Conservation (phyloP, 2,113 vertebrate species). For the Riparia riparia region DNA sequence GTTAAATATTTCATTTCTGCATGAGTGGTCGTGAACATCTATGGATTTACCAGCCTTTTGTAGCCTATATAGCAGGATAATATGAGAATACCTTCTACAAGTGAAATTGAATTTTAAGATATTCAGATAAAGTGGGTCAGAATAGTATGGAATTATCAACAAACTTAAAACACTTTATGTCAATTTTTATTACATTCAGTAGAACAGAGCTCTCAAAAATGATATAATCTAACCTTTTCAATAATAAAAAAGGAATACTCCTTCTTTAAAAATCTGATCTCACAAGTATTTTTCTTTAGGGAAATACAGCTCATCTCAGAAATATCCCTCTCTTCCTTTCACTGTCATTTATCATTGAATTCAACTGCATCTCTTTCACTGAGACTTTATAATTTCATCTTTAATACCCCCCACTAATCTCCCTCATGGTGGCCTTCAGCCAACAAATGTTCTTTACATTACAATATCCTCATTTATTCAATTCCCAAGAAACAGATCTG, state of each 20-base stretch:
- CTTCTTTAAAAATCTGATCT: slow-evolving; percentile 66
- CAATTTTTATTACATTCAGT: slow-evolving; percentile 73
- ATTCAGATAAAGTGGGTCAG: slow-evolving; percentile 74
- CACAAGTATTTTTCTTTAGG: slow-evolving; percentile 62
- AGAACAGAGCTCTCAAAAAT: slow-evolving; percentile 68
- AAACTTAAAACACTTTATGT: slow-evolving; percentile 74
- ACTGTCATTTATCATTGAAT: slow-evolving; percentile 64
- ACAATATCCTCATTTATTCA: slow-evolving; percentile 64
- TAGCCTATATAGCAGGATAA: slow-evolving; percentile 67
- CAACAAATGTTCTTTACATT: slow-evolving; percentile 71
- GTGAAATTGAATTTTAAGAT: slow-evolving; percentile 75
- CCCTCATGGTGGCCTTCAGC: slow-evolving; percentile 69
- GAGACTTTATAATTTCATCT: slow-evolving; percentile 74
- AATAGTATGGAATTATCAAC: slow-evolving; percentile 73
- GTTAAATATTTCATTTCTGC: slow-evolving; percentile 82
- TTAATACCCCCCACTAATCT: slow-evolving; percentile 72
- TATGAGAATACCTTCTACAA: slow-evolving; percentile 67
- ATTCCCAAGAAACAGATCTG: slow-evolving; percentile 43
- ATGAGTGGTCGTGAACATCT: slow-evolving; percentile 72
- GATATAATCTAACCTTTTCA: slow-evolving; percentile 69
- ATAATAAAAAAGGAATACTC: slow-evolving; percentile 60
- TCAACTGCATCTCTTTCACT: slow-evolving; percentile 66
- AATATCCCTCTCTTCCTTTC: slow-evolving; percentile 61
- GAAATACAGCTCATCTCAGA: slow-evolving; percentile 65
- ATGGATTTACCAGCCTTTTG: slow-evolving; percentile 73